A percentile compares a stretch with the other conserved stretches of the same genome.
phyloP scores from a whole-genome alignment of 30 jellyfish, hydroid and myxozoan genomes.

The Sanderia malayensis region DNA sequence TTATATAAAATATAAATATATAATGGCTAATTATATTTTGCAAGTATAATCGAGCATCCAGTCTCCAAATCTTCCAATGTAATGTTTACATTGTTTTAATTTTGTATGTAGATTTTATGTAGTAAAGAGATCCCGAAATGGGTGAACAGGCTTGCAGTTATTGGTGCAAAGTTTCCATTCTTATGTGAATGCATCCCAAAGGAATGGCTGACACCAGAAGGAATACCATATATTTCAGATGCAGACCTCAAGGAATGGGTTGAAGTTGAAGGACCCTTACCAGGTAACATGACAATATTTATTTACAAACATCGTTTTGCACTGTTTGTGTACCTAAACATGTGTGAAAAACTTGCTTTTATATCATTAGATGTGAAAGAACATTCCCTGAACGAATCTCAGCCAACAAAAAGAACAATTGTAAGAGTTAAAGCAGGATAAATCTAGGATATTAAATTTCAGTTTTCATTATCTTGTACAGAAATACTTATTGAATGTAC shows the following conservation, averaged over 20 bases:
- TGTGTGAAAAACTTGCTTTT: not conserved
- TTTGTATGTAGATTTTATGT: slow-evolving; percentile 56
- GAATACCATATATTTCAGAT: slow-evolving; percentile 23
- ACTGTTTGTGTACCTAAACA: not conserved
- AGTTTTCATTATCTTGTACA: too few species aligned
- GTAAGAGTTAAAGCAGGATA: too few species aligned
- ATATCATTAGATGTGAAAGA: not conserved
- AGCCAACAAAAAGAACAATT: not conserved
- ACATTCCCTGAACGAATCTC: not conserved
- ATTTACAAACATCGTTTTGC: not conserved
- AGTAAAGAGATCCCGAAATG: slow-evolving; percentile 87
- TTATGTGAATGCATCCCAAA: slow-evolving; percentile 92
- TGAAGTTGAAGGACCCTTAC: slow-evolving; percentile 57
- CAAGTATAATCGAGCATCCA: not conserved
- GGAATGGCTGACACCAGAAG: slow-evolving; percentile 97
- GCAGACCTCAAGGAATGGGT: slow-evolving; percentile 91
- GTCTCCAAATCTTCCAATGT: not conserved
- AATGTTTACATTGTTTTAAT: not conserved
- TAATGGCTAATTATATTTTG: not conserved
- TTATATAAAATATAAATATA: too few species aligned
- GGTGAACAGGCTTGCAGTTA: slow-evolving; percentile 90
- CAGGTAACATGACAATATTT: not conserved
- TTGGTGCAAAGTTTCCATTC: slow-evolving; percentile 90
- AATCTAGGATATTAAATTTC: too few species aligned
- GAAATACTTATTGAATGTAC: too few species aligned